Evolutionary conservation across 2,113 vertebrate genomes (phyloP).

Genomic region (Lepus americanus): DNA sequence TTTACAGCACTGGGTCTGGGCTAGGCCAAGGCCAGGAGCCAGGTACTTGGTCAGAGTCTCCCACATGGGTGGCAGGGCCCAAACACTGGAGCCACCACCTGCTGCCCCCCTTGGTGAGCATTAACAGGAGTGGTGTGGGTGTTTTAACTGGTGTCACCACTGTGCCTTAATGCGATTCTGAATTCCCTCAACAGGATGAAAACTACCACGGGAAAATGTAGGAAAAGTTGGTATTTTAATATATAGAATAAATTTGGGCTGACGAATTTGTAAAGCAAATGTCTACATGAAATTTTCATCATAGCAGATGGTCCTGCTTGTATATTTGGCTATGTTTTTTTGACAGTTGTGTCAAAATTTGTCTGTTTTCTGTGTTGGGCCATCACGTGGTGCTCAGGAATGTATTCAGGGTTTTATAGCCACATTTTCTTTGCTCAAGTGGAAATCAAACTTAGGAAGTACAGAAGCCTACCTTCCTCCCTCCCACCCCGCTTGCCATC

Average conservation of each 20-base stretch:
- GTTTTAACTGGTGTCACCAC: too few relatives aligned
- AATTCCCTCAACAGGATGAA: background rate
- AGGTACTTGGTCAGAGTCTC: too few relatives aligned
- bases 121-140: too few relatives aligned
- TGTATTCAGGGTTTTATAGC: background rate
- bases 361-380: background rate
- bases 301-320: conserved; percentile 23
- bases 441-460: conserved; percentile 20
- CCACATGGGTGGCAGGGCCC: too few relatives aligned
- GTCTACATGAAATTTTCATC: conserved; percentile 6
- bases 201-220: conserved; percentile 37
- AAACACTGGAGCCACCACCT: too few relatives aligned
- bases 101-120: too few relatives aligned
- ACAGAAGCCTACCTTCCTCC: background rate
- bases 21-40: too few relatives aligned
- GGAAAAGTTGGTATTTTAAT: conserved; percentile 2
- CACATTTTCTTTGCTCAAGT: conserved; percentile 9
- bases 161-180: background rate
- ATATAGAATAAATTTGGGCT: background rate
- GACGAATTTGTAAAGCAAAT: conserved; percentile 36
- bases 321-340: background rate
- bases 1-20: too few relatives aligned
- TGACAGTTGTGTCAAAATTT: background rate
- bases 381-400: background rate
- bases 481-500: background rate